phyloP scores from a whole-genome alignment of 2,888 invertebrate species.

The Microdon myrmicae region DNA sequence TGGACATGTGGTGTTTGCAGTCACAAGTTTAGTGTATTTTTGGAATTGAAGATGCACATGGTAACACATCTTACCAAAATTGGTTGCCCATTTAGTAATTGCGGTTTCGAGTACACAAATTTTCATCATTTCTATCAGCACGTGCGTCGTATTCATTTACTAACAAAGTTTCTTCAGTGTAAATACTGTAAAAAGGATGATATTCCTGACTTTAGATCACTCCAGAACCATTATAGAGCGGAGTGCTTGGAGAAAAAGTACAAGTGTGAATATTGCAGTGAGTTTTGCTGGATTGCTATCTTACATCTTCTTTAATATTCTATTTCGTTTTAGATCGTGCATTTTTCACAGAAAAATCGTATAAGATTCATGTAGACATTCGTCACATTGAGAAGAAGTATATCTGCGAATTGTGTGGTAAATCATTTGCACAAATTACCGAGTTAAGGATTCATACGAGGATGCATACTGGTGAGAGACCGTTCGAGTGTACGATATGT shows the following conservation, averaged over 20 bases:
- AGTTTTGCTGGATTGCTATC: slow-evolving; percentile 16
- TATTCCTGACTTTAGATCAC: slow-evolving; percentile 27
- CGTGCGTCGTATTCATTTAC: slow-evolving; percentile 30
- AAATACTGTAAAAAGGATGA: slow-evolving; percentile 33
- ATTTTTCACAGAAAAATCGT: slow-evolving; percentile 43
- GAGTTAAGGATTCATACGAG: slow-evolving; percentile 40
- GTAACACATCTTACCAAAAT: slow-evolving; percentile 36
- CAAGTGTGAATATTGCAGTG: slow-evolving; percentile 41
- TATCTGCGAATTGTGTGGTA: slow-evolving; percentile 36
- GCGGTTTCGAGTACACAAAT: slow-evolving; percentile 35
- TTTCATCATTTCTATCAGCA: slow-evolving; percentile 45
- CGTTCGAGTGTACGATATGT: slow-evolving; percentile 44
- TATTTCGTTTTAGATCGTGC: slow-evolving; percentile 35
- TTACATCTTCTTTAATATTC: no score
- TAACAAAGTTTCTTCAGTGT: slow-evolving; percentile 27
- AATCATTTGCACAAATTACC: slow-evolving; percentile 44
- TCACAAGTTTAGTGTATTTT: slow-evolving; percentile 15
- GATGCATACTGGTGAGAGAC: slow-evolving; percentile 44
- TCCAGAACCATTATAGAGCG: slow-evolving; percentile 38
- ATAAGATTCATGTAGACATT: slow-evolving; percentile 41
- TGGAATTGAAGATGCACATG: slow-evolving; percentile 42
- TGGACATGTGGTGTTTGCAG: slow-evolving; percentile 38
- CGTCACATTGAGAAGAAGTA: slow-evolving; percentile 44
- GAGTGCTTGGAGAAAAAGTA: slow-evolving; percentile 36
- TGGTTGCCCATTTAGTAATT: slow-evolving; percentile 28